A percentile compares a stretch with the other conserved stretches of the same genome.
Conservation (phyloP, 2,113 vertebrate genomes). For the Cisticola juncidis region DNA sequence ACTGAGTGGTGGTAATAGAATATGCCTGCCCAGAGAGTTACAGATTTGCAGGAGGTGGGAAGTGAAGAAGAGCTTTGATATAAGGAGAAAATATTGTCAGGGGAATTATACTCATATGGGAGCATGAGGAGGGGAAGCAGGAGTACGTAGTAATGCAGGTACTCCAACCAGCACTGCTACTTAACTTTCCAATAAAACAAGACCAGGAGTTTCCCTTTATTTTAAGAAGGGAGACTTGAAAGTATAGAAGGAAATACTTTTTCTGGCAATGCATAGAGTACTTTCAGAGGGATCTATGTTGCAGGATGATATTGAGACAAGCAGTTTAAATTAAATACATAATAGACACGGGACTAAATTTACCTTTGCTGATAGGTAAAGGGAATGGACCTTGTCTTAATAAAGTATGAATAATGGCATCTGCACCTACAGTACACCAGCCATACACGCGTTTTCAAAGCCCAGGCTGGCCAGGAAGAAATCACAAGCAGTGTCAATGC, state of each 20-base stretch:
- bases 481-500: background rate
- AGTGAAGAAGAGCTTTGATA: background rate
- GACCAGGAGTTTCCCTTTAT: background rate
- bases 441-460: background rate
- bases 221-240: background rate
- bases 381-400: background rate
- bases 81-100: background rate
- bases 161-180: background rate
- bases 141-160: background rate
- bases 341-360: background rate
- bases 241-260: background rate
- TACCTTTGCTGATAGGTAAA: background rate
- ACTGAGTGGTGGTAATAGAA: background rate
- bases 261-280: background rate
- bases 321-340: background rate
- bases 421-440: background rate
- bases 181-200: background rate
- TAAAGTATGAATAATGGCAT: background rate
- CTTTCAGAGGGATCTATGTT: background rate
- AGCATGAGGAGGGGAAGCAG: background rate
- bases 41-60: background rate
- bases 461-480: background rate
- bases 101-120: background rate
- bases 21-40: background rate
- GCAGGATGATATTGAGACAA: background rate